These are phyloP conservation scores for Tachuris rubrigastra DNA, from an alignment of 2,113 vertebrate genomes.

Conservation along the genomic window DNA sequence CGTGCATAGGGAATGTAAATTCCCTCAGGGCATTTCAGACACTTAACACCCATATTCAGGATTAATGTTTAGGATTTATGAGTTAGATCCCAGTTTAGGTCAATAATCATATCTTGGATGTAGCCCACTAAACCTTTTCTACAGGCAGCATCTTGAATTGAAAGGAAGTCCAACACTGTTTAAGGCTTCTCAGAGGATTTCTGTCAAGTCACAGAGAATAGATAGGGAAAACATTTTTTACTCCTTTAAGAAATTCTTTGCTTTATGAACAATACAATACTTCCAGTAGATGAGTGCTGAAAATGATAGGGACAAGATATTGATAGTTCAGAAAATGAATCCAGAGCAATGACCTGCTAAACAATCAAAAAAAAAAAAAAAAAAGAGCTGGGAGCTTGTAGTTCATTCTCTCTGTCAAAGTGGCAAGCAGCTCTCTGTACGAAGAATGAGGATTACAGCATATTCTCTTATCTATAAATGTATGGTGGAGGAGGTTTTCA, in stretches of 20 bases:
- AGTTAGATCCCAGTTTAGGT: background rate
- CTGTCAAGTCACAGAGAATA: background rate
- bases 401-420: background rate
- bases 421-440: background rate
- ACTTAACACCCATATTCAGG: background rate
- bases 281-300: background rate
- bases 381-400: background rate
- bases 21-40: background rate
- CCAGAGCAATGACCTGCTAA: background rate
- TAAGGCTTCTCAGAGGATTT: background rate
- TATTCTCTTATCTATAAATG: background rate
- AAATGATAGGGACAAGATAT: conserved; percentile 1
- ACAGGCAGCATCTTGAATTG: background rate
- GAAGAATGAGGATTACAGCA: background rate
- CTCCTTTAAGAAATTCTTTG: background rate
- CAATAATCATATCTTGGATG: background rate
- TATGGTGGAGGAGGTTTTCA: background rate
- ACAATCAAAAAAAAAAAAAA: conserved; percentile 30
- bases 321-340: background rate
- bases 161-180: background rate
- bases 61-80: background rate
- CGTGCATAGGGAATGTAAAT: background rate
- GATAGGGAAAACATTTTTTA: background rate
- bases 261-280: background rate
- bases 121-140: background rate